Base-by-base conservation (phyloP, 2,797 vertebrate species). In the Rhynchonycteris naso region DNA sequence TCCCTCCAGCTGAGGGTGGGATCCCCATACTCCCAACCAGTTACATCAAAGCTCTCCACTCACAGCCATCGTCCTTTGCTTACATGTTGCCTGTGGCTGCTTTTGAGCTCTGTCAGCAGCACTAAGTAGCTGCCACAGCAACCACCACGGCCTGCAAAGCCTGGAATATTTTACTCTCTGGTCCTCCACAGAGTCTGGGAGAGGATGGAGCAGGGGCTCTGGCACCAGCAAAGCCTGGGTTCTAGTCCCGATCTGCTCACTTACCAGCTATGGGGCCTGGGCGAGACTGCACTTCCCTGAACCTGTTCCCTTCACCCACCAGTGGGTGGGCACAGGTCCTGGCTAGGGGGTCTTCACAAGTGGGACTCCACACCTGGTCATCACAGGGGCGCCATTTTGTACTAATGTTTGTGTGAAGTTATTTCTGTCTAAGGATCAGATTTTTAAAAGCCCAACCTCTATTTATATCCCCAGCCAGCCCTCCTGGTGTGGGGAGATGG, bases 81-180 rank as follows among this genome's bases (percentile, higher is more conserved):
- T 78, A 21, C n/a, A 28, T 1, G 14, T 30, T 4, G 28, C 9
- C 33, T 0, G 5, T 2, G 65, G 71, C 43, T 56, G 72, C 28
- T 43, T 54, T 7, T 11, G 4, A 11, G 12, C 65, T 50, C 1
- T 9, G 2, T 19, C 0, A 8, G 79, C 9, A 2, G 50, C 5
- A 4, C 16, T 1, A 50, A 56, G 8, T 10, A 18, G 26, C 1
- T 68, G 81, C 71, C 50, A 16, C 11, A n/a, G 79, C 2, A 61
- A 56, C 8, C 2, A 0, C 0, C 0, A 1, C 1, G 9, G 30
- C 33, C 7, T 4, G 12, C 22, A 43, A 26, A 43, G 80, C 43
- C 50, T 18, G 35, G n/a, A 56, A 21, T 8, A 43, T 4, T 33
- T 50, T n/a, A 12, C 56, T 26, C n/a, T 76, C 66, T 35, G 28